Evolutionary conservation across 2,113 vertebrate species (phyloP), one percentile per base, ranked within the genome.

Genomic region (Acanthochromis polyacanthus): DNA sequence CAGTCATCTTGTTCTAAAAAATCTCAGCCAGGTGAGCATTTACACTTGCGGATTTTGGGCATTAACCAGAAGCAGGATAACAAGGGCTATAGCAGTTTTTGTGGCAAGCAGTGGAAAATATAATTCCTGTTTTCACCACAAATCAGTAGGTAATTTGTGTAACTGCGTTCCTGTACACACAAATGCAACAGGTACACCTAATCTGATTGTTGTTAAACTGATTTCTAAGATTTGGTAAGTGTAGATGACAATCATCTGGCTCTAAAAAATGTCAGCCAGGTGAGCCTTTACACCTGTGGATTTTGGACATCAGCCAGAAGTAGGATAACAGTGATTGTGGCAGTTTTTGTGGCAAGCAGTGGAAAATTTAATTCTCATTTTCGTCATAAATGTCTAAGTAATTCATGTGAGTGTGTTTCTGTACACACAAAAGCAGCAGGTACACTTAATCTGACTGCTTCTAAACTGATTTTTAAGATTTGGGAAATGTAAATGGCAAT

Each of bases 231-330:
- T 40, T 40, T 11, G 4, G 7, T 3, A 40, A 40, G 38, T 40
- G 38, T 40, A 40, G 10, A 5, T 28, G 4, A 48, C 59, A 22
- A 61, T 23, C n/a, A 22, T 40, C 10, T 22, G 5, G 45, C 12
- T 48, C 1, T 30, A 11, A 30, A 40, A 28, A 65, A 40, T 14
- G 28, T 30, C n/a, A 36, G 15, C 25, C 53, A 73, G 60, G 45
- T 78, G 61, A 73, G 23, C n/a, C 32, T 60, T 36, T 51, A 55
- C 65, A 81, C 77, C 80, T 81, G 86, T n/a, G 38, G 32, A 56
- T 15, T 46, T 58, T 45, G 59, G 69, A 69, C 8, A 8, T 10
- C 7, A 55, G 66, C 43, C 82, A 76, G 25, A 38, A 4, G 20
- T 15, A 12, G 32, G 38, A 40, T 10, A 40, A 40, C 38, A 7